Evolutionary conservation across 2,797 vertebrate species (phyloP), one percentile per base, ranked within the genome.

Genomic region (Malacoctenus gilli): DNA sequence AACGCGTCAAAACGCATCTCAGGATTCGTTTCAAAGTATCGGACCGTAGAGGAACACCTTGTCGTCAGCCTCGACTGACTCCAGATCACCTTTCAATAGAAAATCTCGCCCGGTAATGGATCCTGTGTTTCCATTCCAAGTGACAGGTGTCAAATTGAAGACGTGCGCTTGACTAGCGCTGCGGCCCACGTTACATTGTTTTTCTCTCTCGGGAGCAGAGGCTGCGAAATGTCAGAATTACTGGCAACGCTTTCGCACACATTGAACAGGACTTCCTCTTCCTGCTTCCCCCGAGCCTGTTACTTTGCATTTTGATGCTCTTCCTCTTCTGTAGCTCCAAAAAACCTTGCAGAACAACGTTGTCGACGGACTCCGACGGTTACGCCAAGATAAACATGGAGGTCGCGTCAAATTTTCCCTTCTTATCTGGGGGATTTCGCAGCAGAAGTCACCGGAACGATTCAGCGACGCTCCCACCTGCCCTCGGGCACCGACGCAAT

Each of bases 261-360:
- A 64, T 72, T 59, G 44, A 23, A 64, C 49, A 65, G 21, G 32
- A 77, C 79, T 85, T 88, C 87, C 85, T 83, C 75, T 64, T 74
- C n/a, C 43, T 59, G 52, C 72, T 88, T 82, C 83, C 79, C 13
- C 56, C 13, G 36, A 59, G 31, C 52, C 41, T 39, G 37, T 48
- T 18, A 34, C 34, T 83, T 76, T 85, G 60, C 63, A 46, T 65
- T 67, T 50, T 46, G 16, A 54, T 0, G 22, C 20, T 60, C 65
- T 86, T 83, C 76, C 64, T 52, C 47, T 38, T 60, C 3, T 32
- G 7, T 28, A 44, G 21, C 28, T 66, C 67, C 56, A 28, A 28
- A 82, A 60, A 44, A 32, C 16, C 25, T n/a, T n/a, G n/a, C n/a
- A n/a, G n/a, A n/a, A n/a, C n/a, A n/a, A n/a, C n/a, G n/a, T n/a